Evolutionary conservation across 2,113 vertebrate species (phyloP), one percentile per base, ranked within the genome.

Genomic region (Aleadryas rufinucha): DNA sequence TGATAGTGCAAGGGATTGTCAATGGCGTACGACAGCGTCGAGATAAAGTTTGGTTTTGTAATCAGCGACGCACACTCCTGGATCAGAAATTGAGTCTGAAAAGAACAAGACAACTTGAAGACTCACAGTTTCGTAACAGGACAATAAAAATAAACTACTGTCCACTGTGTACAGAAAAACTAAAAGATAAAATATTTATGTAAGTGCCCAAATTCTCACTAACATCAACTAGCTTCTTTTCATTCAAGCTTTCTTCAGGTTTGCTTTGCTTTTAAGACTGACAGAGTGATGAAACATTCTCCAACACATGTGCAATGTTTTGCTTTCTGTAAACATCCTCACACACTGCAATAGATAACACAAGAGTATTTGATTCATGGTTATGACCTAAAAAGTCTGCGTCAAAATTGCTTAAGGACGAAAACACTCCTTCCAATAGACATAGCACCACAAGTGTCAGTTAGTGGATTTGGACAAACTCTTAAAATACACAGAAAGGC

Each of bases 1-100:
- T 99, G 99, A 98, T 99, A 99, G 98, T 99, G 99, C 97, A 99
- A 98, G 26, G 99, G 99, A 98, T 99, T 99, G 99, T 99, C 99
- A 97, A 99, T 99, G 98, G 99, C 99, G 99, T 99, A 99, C 69
- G 99, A 99, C 95, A 99, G 98, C 89, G 99, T 99, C 59, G 99
- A 99, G 98, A 99, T 99, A 98, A 99, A 99, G 97, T 99, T 99
- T 97, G 99, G 99, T 98, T 99, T 99, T 65, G 99, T 99, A 96
- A 99, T 99, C 98, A 99, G 98, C 76, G 98, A 99, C 64, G 99
- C 98, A 98, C 99, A 99, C 99, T 99, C 99, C 98, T 99, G 99
- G 98, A 99, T 99, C 99, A 99, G 98, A 99, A 99, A 99, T 91
- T 99, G 99, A 98, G 99, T 99, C 99, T 99, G 98, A 65, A 98